Evolutionary conservation across 2,113 vertebrate genomes (phyloP).

Genomic region (Brachypteracias leptosomus): DNA sequence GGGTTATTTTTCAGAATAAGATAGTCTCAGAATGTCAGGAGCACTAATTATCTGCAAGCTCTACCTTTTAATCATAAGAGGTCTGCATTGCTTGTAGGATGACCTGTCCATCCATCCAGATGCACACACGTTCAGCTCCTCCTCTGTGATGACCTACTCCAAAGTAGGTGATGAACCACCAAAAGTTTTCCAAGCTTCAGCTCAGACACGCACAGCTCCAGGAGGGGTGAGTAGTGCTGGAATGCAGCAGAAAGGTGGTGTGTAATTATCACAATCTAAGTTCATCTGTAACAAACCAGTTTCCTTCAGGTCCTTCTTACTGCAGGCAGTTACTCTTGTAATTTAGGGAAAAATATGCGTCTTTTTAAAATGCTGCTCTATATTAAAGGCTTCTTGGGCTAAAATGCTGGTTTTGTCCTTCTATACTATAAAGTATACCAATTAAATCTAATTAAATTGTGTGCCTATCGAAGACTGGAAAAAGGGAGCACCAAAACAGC

Average conservation of each 20-base stretch:
- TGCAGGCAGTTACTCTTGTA: background rate
- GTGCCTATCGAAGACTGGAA: background rate
- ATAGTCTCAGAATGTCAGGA: background rate
- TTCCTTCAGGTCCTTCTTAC: background rate
- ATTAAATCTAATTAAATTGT: background rate
- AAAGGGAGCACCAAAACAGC: background rate
- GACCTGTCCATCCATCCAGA: constrained; percentile 76
- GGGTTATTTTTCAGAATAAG: background rate
- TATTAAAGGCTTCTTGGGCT: background rate
- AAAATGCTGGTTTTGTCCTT: background rate
- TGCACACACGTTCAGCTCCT: constrained; percentile 87
- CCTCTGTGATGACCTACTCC: constrained; percentile 91
- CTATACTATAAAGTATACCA: background rate
- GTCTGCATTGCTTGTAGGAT: constrained; percentile 67
- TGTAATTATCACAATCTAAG: background rate
- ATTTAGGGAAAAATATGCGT: background rate
- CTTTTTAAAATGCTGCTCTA: background rate
- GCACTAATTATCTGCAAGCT: background rate
- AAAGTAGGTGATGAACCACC: constrained; percentile 87
- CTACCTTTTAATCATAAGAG: background rate
- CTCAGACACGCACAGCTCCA: constrained; percentile 84
- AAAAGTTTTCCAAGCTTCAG: constrained; percentile 89
- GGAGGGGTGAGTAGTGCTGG: constrained; percentile 85
- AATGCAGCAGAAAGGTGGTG: background rate
- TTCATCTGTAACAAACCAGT: background rate